Evolutionary conservation across 30 jellyfish, hydroid and myxozoan species (phyloP), one percentile per base, ranked within the genome.

Genomic region (Mastigias papua): DNA sequence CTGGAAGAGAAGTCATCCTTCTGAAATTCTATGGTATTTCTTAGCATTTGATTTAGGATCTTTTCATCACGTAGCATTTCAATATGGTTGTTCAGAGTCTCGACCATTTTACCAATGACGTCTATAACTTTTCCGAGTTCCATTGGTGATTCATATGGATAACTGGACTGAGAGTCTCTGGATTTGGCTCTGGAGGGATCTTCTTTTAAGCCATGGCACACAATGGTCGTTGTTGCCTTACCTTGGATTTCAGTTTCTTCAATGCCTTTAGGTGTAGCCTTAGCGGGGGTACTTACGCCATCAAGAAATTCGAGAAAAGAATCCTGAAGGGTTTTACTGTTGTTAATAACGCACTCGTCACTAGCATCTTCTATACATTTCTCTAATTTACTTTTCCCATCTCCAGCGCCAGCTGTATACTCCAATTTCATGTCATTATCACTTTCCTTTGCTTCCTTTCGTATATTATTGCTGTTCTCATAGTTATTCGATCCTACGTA

Each of bases 11-110:
- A 6, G 69, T 57, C 17, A 23, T 57, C 69, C 4, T 57, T 57
- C 30, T 17, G 69, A 57, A 23, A 4, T 17, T 57, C 69, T 6
- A 57, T 20, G 69, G 69, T 57, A 57, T 57, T 6, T 57, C 69
- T 57, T 23, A 57, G 69, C 69, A 17, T 57, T 8, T 23, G 69
- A 57, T 57, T 57, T 19, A 19, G 19, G 69, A 57, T 57, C 8
- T 57, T 57, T 57, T 57, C 69, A 57, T 57, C 17, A 6, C 69
- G 69, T 23, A 57, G 23, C 69, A 57, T 57, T 57, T 57, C 69
- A 8, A 57, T 3, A 23, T 23, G 69, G 30, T 23, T 57, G 30
- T 57, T 57, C 19, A 57, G 30, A 57, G 69, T 57, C 7, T 57
- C 23, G 30, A 23, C 23, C 27, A 57, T 6, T 57, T 57, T 57